Base-by-base conservation (phyloP, 2,888 invertebrate species). In the Meandrusa payeni region DNA sequence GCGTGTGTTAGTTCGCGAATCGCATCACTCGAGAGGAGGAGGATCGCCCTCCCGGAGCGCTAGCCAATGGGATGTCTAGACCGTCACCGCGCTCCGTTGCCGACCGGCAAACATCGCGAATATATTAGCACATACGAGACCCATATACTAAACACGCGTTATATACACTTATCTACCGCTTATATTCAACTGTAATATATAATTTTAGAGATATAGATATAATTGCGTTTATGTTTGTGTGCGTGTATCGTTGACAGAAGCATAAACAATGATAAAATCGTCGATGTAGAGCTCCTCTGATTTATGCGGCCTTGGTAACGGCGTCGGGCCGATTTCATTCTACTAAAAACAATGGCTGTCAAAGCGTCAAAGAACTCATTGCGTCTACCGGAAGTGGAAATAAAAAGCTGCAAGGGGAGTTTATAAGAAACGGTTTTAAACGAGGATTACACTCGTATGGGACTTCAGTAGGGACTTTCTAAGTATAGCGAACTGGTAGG, bases 1-100 rank as follows among this genome's bases (percentile, higher is more conserved):
- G 57, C 66, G 66, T 69, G 64, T 70, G 62, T 61, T 63, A 54
- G 70, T 76, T 79, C 74, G 85, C 85, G 80, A 85, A 83, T 83
- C 77, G 72, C 57, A 76, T 80, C 75, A 81, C 64, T 58, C 72
- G 82, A 86, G 86, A 86, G 85, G 76, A 77, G 79, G 85, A 86
- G 86, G 83, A 82, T 82, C 79, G 82, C 82, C 86, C 86, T 86
- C 83, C 76, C 74, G 68, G 62, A 60, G 59, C 59, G 61, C 52
- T 62, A 59, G 67, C 86, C 86, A 87, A 86, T 86, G 52, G 64
- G 64, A 67, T 61, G 70, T 69, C 67, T 69, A 70, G 66, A 62
- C 69, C 46, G 57, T 58, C 57, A 59, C 63, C 65, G 55, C 66
- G 54, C 57, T 62, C 64, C 62, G 66, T 57, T 62, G 64, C 61